Evolutionary conservation across 2,888 invertebrate species (phyloP), one percentile per base, ranked within the genome.

Genomic region (Amiota minor): DNA sequence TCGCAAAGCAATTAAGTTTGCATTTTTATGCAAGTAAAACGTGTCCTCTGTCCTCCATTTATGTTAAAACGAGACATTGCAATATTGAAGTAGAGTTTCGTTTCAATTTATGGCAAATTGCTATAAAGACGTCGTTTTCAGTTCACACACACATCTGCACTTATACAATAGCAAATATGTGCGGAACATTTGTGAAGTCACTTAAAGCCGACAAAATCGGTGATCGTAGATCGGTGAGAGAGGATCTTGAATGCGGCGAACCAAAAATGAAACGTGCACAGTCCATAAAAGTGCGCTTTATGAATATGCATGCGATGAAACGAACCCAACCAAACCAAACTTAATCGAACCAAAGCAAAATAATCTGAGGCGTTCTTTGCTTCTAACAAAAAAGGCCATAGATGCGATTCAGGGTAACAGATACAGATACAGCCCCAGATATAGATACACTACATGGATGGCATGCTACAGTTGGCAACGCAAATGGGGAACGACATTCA

Each of bases 261-360:
- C 64, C 64, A 64, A 64, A 64, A 78, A 67, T 75, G 75, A 78
- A 74, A 80, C 77, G 71, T 74, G 77, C 59, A 71, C 74, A 71
- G 78, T 76, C 83, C 79, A 84, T 86, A 86, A 81, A 72, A 77
- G 80, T 59, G 67, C 73, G 74, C 82, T 79, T 83, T 79, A 84
- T 86, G 86, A 82, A 86, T 86, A 85, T 84, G 81, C 81, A 84
- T 78, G 80, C 77, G 53, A 49, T 18, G 6, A 16, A 11, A 47
- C 20, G 10, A 3, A n/a, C 12, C 14, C 14, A 68, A 53, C 53
- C 50, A 62, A 35, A 35, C 35, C 45, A 62, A 35, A 23, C 14
- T 35, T 23, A 53, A 50, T 68, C 67, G 50, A 62, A 62, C 61
- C 3, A 20, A 23, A 20, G 2, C 23, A 35, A 20, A 61, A 20